phyloP scores from a whole-genome alignment of 2,113 vertebrate genomes.

The Sprattus sprattus region DNA sequence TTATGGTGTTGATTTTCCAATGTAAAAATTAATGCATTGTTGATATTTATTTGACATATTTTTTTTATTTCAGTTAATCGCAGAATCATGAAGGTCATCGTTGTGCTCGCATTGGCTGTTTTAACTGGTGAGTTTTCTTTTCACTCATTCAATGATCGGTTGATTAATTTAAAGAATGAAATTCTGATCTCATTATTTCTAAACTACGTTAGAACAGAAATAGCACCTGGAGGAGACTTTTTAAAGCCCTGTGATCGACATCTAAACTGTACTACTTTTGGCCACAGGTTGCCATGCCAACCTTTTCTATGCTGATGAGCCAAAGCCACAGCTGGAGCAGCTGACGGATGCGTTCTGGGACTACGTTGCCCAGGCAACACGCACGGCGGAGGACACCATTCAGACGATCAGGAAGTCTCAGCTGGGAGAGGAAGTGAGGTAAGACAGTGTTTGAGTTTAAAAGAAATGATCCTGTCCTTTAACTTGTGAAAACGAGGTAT shows the following conservation, averaged over 20 bases:
- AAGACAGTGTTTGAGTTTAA: neutral
- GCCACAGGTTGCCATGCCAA: slow-evolving; percentile 57
- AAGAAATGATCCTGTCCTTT: too few relatives aligned
- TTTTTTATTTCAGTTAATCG: neutral
- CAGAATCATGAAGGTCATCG: slow-evolving; percentile 57
- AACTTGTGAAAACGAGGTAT: too few relatives aligned
- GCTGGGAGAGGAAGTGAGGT: slow-evolving; percentile 38
- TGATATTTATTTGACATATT: neutral
- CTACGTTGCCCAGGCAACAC: slow-evolving; percentile 58
- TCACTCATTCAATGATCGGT: neutral
- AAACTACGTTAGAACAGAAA: neutral
- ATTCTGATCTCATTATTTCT: neutral
- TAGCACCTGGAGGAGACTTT: too few relatives aligned
- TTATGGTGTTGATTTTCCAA: neutral
- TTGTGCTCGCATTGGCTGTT: slow-evolving; percentile 43
- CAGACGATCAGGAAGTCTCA: slow-evolving; percentile 55
- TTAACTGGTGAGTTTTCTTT: slow-evolving; percentile 50
- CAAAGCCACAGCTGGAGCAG: slow-evolving; percentile 54
- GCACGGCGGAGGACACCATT: slow-evolving; percentile 52
- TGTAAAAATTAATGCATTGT: neutral
- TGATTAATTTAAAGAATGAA: neutral
- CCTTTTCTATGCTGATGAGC: slow-evolving; percentile 59
- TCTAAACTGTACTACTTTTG: neutral
- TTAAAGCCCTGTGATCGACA: too few relatives aligned
- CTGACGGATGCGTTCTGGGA: slow-evolving; percentile 66